Conservation (phyloP, 1,140 invertebrate species). For the Myzus persicae region DNA sequence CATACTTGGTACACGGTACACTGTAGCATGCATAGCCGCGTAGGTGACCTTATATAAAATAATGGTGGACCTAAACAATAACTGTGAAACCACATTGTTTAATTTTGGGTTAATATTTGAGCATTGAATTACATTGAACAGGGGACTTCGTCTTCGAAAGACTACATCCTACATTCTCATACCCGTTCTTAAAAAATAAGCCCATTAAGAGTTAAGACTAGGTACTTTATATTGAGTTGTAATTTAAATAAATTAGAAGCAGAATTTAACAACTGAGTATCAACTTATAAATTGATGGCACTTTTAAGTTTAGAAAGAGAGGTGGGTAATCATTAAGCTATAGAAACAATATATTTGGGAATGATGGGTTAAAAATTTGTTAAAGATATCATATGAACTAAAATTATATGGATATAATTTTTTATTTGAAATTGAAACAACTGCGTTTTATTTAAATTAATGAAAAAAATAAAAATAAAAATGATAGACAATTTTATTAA, state of each 20-base stretch:
- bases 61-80: background rate
- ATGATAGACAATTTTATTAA: constrained; percentile 3
- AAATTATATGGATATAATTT: background rate
- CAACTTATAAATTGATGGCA: background rate
- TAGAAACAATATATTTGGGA: background rate
- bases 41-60: background rate
- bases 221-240: background rate
- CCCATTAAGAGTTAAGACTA: background rate
- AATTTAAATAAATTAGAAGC: background rate
- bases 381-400: background rate
- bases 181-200: background rate
- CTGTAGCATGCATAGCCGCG: background rate
- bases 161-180: background rate
- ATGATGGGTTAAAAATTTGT: background rate
- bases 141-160: background rate
- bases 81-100: background rate
- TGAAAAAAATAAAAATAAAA: constrained; percentile 5
- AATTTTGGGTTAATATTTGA: background rate
- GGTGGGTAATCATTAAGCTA: too few species aligned
- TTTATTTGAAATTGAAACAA: background rate
- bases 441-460: background rate
- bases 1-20: background rate
- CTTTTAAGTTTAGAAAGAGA: background rate
- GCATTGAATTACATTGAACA: background rate
- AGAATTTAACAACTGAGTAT: background rate